phyloP scores from a whole-genome alignment of 1,140 invertebrate species.

The Idris sp. region DNA sequence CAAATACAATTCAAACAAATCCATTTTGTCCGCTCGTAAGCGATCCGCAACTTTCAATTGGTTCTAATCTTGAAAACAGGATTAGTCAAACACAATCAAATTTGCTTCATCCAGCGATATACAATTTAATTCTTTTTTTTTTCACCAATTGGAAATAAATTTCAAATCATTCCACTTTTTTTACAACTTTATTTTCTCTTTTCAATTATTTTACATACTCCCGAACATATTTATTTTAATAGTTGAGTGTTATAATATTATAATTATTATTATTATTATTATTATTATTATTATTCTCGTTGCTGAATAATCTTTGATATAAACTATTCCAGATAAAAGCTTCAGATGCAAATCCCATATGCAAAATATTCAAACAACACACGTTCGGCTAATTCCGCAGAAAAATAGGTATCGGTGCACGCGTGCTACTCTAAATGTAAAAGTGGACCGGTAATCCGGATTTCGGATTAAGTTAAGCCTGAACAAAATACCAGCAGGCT shows the following conservation, averaged over 20 bases:
- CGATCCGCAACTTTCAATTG: constrained; percentile 34
- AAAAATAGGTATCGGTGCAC: constrained; percentile 53
- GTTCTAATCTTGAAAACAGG: constrained; percentile 30
- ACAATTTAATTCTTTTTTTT: constrained; percentile 10
- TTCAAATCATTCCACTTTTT: too few species aligned
- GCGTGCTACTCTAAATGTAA: constrained; percentile 55
- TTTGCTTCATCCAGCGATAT: constrained; percentile 5
- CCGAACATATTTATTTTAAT: too few species aligned
- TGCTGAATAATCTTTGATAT: too few species aligned
- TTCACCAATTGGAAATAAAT: constrained; percentile 10
- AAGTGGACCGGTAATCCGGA: constrained; percentile 73
- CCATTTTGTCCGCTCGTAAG: constrained; percentile 17
- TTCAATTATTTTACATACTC: background rate
- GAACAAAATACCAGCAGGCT: constrained; percentile 55
- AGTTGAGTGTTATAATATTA: too few species aligned
- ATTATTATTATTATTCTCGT: too few species aligned
- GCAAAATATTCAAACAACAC: constrained; percentile 14
- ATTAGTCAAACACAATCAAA: constrained; percentile 41
- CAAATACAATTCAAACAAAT: constrained; percentile 41
- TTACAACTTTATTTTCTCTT: constrained; percentile 9
- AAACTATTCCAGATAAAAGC: too few species aligned
- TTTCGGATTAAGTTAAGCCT: constrained; percentile 73
- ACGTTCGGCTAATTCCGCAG: constrained; percentile 32
- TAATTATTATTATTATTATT: too few species aligned
- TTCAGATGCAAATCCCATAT: constrained; percentile 20